phyloP scores from a whole-genome alignment of 2,113 vertebrate species.

The Ammodytes dubius region DNA sequence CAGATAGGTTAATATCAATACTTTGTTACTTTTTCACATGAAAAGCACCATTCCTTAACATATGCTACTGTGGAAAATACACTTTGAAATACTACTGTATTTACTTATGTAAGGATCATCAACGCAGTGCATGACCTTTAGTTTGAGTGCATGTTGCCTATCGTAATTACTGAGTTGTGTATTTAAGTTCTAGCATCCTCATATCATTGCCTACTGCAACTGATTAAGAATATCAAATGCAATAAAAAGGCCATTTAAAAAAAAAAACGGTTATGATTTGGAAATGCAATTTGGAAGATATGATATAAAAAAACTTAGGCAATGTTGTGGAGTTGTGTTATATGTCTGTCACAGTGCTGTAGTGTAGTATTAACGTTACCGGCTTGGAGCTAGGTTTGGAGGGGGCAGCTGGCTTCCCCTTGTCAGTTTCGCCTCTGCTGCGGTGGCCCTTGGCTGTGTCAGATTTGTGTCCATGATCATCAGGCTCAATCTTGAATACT shows the following conservation, averaged over 20 bases:
- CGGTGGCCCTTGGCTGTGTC: slow-evolving; percentile 71
- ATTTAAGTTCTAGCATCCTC: not conserved
- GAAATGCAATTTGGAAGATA: slow-evolving; percentile 11
- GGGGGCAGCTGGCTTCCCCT: slow-evolving; percentile 28
- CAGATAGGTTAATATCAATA: not conserved
- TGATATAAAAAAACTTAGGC: not conserved
- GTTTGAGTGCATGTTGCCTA: not conserved
- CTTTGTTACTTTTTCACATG: slow-evolving; percentile 2
- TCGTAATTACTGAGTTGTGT: not conserved
- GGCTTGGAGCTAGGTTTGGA: slow-evolving; percentile 71
- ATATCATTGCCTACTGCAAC: not conserved
- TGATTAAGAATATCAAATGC: not conserved
- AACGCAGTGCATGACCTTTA: not conserved
- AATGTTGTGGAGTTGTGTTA: not conserved
- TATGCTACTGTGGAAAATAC: not conserved
- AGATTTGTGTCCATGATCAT: slow-evolving; percentile 80
- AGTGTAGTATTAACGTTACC: slow-evolving; percentile 58
- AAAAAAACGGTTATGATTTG: not conserved
- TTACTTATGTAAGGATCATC: not conserved
- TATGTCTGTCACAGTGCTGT: slow-evolving; percentile 3
- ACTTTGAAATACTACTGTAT: no score
- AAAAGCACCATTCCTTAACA: not conserved
- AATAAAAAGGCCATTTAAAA: not conserved
- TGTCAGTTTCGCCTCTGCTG: slow-evolving; percentile 86
- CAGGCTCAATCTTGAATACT: slow-evolving; percentile 76